These are phyloP conservation scores for Acanthococcus lagerstroemiae DNA, from an alignment of 2,888 invertebrate genomes.

Conservation along the genomic window DNA sequence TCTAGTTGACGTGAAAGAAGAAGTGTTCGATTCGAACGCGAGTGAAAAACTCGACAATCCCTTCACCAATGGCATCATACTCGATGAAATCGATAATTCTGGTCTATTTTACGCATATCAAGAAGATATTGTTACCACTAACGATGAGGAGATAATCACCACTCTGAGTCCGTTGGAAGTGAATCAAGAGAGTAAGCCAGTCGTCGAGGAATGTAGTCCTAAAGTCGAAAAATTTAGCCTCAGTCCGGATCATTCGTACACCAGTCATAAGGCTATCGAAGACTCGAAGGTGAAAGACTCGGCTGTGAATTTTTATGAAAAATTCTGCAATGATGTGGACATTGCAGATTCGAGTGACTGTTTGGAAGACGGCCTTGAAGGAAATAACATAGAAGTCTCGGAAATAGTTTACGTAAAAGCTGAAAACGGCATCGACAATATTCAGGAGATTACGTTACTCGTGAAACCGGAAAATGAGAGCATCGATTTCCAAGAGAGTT, in stretches of 20 bases:
- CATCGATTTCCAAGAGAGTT: conserved; percentile 15
- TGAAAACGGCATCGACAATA: conserved; percentile 18
- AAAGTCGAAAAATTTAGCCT: conserved; percentile 13
- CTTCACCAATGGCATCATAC: not conserved
- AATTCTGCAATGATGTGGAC: conserved; percentile 11
- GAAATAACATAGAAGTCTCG: conserved; percentile 14
- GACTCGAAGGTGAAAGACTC: not conserved
- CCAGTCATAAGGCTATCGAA: not conserved
- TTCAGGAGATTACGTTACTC: conserved; percentile 20
- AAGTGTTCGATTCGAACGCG: not conserved
- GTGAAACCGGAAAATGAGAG: conserved; percentile 15
- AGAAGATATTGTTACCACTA: conserved; percentile 15
- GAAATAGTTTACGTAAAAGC: conserved; percentile 21
- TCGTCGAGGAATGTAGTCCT: not conserved
- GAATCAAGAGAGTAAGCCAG: not conserved
- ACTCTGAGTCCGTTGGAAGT: not conserved
- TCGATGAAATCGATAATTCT: conserved; percentile 15
- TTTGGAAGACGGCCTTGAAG: not conserved
- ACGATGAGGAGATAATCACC: not conserved
- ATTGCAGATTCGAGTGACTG: not conserved
- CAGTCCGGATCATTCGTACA: conserved; percentile 20
- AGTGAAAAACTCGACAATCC: not conserved
- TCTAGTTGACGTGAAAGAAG: not conserved
- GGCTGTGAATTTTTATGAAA: conserved; percentile 16
- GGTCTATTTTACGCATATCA: conserved; percentile 19